Percentiles rank a stretch among this genome's conserved stretches.
Conservation (phyloP, 2,888 invertebrate species). For the Lymantria monacha region DNA sequence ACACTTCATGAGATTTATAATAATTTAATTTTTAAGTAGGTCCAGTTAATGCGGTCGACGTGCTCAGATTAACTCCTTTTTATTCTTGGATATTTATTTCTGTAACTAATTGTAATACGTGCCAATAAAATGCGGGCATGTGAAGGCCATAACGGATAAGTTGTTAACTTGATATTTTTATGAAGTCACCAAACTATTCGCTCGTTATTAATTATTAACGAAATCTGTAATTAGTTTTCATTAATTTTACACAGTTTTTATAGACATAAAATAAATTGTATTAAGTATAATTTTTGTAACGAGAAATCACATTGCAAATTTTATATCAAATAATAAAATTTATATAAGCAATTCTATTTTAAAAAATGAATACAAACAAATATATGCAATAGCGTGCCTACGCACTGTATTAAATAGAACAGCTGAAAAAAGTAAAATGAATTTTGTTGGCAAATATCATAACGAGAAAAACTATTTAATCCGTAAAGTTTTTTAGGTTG, state of each 20-base stretch:
- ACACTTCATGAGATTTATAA: slow-evolving; percentile 60
- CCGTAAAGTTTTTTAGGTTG: slow-evolving; percentile 78
- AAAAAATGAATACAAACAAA: slow-evolving; percentile 20
- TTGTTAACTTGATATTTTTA: slow-evolving; percentile 15
- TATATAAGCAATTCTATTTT: too few species aligned
- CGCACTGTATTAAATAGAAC: slow-evolving; percentile 40
- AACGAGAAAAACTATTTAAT: slow-evolving; percentile 73
- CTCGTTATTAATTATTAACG: too few species aligned
- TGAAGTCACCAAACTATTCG: not conserved
- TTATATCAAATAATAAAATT: too few species aligned
- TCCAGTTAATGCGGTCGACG: slow-evolving; percentile 62
- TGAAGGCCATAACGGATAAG: slow-evolving; percentile 55
- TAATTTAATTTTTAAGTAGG: slow-evolving; percentile 75
- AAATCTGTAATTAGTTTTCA: too few species aligned
- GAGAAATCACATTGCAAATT: too few species aligned
- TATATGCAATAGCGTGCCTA: slow-evolving; percentile 30
- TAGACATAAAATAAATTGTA: too few species aligned
- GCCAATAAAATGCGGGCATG: slow-evolving; percentile 60
- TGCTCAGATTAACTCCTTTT: slow-evolving; percentile 61
- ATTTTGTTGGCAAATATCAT: slow-evolving; percentile 47
- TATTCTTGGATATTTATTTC: slow-evolving; percentile 65
- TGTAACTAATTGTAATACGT: slow-evolving; percentile 67
- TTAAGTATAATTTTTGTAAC: too few species aligned
- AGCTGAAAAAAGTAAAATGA: slow-evolving; percentile 31
- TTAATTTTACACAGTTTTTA: too few species aligned